These are phyloP conservation scores for Lottia scabra DNA, from an alignment of 2,888 invertebrate genomes.

Conservation along the genomic window DNA sequence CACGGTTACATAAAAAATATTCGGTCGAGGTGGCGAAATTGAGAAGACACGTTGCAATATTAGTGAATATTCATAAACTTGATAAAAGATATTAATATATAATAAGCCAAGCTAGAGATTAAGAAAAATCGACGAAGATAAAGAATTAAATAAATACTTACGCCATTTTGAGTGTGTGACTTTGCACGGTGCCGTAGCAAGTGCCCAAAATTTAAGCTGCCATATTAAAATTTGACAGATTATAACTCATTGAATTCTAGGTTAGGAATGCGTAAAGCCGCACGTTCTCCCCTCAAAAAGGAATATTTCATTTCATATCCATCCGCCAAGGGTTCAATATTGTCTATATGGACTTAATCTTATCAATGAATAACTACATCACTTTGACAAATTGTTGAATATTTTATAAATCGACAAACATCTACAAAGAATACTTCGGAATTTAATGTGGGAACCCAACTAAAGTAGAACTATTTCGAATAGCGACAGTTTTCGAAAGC, in stretches of 20 bases:
- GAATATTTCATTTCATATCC: background rate
- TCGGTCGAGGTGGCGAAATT: too few relatives aligned
- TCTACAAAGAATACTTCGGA: too few relatives aligned
- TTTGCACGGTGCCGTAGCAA: conserved; percentile 35
- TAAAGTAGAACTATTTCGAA: background rate
- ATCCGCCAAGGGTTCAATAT: background rate
- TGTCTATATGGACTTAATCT: too few relatives aligned
- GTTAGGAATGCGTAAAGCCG: background rate
- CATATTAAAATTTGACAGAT: conserved; percentile 20
- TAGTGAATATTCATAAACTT: too few relatives aligned
- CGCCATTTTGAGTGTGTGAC: conserved; percentile 50
- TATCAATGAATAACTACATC: too few relatives aligned
- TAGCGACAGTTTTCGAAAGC: background rate
- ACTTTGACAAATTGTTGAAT: too few relatives aligned
- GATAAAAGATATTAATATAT: too few relatives aligned
- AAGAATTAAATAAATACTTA: conserved; percentile 38
- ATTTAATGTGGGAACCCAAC: too few relatives aligned
- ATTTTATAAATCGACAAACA: too few relatives aligned
- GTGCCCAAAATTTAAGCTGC: conserved; percentile 26
- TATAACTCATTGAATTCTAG: background rate
- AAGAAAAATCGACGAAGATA: background rate
- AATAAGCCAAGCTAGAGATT: too few relatives aligned
- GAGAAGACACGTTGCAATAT: background rate
- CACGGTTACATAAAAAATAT: too few relatives aligned
- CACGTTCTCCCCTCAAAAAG: background rate